Conservation (phyloP, 2,888 invertebrate genomes). For the Lottia gigantea region DNA sequence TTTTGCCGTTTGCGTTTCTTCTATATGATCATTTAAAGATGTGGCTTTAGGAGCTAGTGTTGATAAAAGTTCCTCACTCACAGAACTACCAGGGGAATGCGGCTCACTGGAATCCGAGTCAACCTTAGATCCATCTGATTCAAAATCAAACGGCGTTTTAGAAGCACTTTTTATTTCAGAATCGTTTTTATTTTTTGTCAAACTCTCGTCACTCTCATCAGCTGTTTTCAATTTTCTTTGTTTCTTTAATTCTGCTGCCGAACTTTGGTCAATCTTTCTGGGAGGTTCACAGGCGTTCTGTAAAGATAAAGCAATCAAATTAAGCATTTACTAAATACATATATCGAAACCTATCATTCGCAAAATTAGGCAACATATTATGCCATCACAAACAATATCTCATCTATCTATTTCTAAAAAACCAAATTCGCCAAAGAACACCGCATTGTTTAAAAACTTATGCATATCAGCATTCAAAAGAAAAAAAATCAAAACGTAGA, state of each 20-base stretch:
- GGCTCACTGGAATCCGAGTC: background rate
- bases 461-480: too few relatives aligned
- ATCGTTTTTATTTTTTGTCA: background rate
- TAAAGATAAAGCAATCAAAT: background rate
- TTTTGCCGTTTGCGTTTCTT: background rate
- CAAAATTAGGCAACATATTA: too few relatives aligned
- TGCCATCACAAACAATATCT: too few relatives aligned
- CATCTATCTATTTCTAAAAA: too few relatives aligned
- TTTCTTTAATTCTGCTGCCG: background rate
- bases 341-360: too few relatives aligned
- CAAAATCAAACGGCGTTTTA: background rate
- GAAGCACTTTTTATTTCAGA: background rate
- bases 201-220: background rate
- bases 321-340: too few relatives aligned
- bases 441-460: too few relatives aligned
- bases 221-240: background rate
- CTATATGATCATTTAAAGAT: background rate
- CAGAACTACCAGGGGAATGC: background rate
- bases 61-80: background rate
- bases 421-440: too few relatives aligned
- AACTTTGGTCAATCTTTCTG: background rate
- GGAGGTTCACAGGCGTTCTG: constrained; percentile 6
- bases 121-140: background rate
- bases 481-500: too few relatives aligned
- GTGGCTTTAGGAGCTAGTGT: background rate